phyloP scores from a whole-genome alignment of 2,888 invertebrate species.

The Allophyes oxyacanthae region DNA sequence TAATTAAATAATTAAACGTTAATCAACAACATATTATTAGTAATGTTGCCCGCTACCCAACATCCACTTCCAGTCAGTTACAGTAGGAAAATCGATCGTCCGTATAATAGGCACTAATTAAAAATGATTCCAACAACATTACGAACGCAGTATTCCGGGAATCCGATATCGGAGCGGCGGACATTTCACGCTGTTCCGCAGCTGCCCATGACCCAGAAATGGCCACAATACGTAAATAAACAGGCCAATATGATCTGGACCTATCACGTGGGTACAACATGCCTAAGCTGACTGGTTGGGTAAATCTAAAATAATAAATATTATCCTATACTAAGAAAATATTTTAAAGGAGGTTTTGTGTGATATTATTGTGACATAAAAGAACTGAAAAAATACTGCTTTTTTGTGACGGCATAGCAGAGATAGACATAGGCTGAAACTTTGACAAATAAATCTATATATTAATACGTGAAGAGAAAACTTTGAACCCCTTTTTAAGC shows the following conservation, averaged over 20 bases:
- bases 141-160: slow-evolving; percentile 54
- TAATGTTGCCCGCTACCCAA: no score
- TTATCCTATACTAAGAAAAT: no score
- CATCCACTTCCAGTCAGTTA: slow-evolving; percentile 1
- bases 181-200: slow-evolving; percentile 48
- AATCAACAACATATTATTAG: no score
- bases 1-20: no score
- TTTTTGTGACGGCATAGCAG: no score
- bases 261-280: slow-evolving; percentile 17
- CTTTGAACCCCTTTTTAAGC: no score
- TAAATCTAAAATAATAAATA: background rate
- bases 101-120: slow-evolving; percentile 10
- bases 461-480: no score
- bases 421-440: no score
- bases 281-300: background rate
- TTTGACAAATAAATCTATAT: no score
- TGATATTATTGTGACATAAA: no score
- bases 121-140: slow-evolving; percentile 17
- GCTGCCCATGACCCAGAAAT: slow-evolving; percentile 64
- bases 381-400: no score
- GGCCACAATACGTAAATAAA: slow-evolving; percentile 56
- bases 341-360: no score
- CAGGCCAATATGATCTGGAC: slow-evolving; percentile 29
- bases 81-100: slow-evolving; percentile 34
- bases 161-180: slow-evolving; percentile 50